Conservation (phyloP, 2,888 invertebrate genomes). For the Calliopum simillimum region DNA sequence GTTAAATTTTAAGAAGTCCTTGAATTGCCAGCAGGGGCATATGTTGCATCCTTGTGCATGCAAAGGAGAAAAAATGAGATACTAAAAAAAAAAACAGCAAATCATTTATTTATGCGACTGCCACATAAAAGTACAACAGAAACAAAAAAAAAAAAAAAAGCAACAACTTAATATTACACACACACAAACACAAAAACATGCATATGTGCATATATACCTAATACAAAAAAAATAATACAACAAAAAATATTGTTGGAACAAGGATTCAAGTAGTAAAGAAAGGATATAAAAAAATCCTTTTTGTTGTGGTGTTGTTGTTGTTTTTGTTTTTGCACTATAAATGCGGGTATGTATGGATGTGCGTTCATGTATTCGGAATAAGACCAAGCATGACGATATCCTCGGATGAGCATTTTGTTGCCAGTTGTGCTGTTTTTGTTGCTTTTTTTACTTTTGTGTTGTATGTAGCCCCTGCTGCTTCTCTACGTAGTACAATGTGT, state of each 20-base stretch:
- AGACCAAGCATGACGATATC: slow-evolving; percentile 51
- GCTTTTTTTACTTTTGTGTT: slow-evolving; percentile 25
- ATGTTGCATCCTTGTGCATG: slow-evolving; percentile 16
- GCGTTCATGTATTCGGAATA: slow-evolving; percentile 43
- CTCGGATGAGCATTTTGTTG: slow-evolving; percentile 52
- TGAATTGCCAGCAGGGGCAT: slow-evolving; percentile 26
- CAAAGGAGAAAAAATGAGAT: slow-evolving; percentile 12
- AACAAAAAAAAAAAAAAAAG: slow-evolving; percentile 13
- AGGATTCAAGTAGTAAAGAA: slow-evolving; percentile 8
- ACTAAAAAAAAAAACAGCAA: slow-evolving; percentile 18
- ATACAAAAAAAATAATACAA: neutral
- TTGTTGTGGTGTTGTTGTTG: slow-evolving; percentile 26
- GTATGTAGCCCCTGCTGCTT: neutral
- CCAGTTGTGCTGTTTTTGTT: slow-evolving; percentile 37
- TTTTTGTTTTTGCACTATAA: neutral
- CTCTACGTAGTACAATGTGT: neutral
- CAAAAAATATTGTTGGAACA: slow-evolving; percentile 29
- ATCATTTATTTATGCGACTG: slow-evolving; percentile 35
- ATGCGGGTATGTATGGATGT: slow-evolving; percentile 29
- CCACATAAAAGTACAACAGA: slow-evolving; percentile 30
- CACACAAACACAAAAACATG: slow-evolving; percentile 13
- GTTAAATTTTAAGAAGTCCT: slow-evolving; percentile 19
- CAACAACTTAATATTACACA: slow-evolving; percentile 20
- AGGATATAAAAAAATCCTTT: slow-evolving; percentile 1
- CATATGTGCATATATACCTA: no score